Conservation (phyloP, 1,140 invertebrate genomes). For the Zaprionus lachaisei region DNA sequence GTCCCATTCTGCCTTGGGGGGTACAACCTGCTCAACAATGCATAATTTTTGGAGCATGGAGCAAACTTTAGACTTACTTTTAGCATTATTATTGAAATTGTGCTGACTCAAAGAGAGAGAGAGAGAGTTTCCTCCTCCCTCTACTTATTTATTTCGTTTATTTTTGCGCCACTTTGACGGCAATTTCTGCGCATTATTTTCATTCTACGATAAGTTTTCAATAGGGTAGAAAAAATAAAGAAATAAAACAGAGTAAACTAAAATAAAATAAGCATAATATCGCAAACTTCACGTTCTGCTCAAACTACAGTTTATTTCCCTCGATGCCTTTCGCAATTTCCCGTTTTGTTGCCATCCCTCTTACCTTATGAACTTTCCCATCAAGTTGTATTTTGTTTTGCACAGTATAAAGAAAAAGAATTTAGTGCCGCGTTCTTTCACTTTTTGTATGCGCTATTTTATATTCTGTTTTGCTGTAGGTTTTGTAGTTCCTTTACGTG, state of each 20-base stretch:
- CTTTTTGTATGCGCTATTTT: conserved; percentile 12
- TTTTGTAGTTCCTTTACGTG: conserved; percentile 41
- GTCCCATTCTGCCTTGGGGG: neutral
- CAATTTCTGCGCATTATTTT: conserved; percentile 48
- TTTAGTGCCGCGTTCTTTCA: conserved; percentile 14
- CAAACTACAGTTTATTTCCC: conserved; percentile 48
- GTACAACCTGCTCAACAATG: conserved; percentile 20
- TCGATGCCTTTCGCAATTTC: conserved; percentile 6
- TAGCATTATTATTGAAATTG: conserved; percentile 26
- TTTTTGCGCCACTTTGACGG: conserved; percentile 40
- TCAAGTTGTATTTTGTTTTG: conserved; percentile 27
- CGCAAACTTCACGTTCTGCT: conserved; percentile 42
- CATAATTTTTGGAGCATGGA: conserved; percentile 18
- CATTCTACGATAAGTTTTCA: conserved; percentile 53
- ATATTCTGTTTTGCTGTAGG: conserved; percentile 8
- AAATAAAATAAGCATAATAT: conserved; percentile 50
- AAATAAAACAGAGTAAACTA: neutral
- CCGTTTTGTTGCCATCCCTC: neutral
- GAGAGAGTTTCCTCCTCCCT: conserved; percentile 7
- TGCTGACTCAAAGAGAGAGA: conserved; percentile 17
- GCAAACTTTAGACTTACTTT: conserved; percentile 17
- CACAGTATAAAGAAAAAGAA: conserved; percentile 17
- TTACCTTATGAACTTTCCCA: conserved; percentile 37
- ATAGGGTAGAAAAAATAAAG: conserved; percentile 18
- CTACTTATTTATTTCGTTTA: conserved; percentile 8